phyloP scores from a whole-genome alignment of 2,797 vertebrate species.

The Eremophila alpestris region DNA sequence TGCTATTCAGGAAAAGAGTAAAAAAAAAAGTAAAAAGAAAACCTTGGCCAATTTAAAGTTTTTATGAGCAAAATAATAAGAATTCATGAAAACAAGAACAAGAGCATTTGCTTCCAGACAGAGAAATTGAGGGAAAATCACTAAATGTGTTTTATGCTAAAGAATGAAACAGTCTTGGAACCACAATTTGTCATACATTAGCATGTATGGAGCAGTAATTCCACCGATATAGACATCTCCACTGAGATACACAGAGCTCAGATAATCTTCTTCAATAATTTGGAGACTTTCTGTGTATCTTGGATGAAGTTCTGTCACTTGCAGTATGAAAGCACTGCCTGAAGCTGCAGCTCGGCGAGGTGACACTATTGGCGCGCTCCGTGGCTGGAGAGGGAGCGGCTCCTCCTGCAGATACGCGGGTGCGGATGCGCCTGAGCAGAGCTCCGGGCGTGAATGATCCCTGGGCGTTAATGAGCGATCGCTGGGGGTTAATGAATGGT shows the following conservation, averaged over 20 bases:
- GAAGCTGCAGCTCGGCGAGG: background rate
- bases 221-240: background rate
- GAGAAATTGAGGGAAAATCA: background rate
- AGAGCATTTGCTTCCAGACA: background rate
- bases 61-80: background rate
- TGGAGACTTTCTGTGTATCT: background rate
- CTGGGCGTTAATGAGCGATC: background rate
- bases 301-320: background rate
- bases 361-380: accelerated
- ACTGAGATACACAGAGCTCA: background rate
- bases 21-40: background rate
- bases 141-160: background rate
- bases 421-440: background rate
- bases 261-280: background rate
- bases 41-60: background rate
- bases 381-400: background rate
- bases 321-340: accelerated
- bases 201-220: background rate
- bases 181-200: accelerated
- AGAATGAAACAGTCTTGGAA: background rate
- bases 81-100: background rate
- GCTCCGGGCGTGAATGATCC: background rate
- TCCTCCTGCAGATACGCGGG: accelerated
- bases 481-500: background rate
- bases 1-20: background rate